Base-by-base conservation (phyloP, 2,113 vertebrate species). In the Cebus imitator region DNA sequence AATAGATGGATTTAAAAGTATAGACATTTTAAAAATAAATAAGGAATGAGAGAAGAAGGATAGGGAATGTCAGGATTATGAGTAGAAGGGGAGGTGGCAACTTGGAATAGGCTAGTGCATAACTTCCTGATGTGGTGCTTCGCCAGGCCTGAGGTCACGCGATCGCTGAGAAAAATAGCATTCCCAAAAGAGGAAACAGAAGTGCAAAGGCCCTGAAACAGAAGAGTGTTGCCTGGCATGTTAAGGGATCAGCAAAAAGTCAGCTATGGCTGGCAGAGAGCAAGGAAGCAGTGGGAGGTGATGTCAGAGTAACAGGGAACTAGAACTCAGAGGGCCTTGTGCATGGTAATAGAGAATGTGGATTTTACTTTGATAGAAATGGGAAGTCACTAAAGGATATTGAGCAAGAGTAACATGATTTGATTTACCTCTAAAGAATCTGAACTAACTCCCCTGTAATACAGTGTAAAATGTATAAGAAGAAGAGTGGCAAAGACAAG, bases 1-100 rank as follows among this genome's bases (percentile, higher is more conserved):
- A 95, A 21, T 17, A 66, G 5, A 80, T 70, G 43, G 37, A 37
- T 75, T 97, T 55, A 11, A 91, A 87, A 66, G 91, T 84, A 97
- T 58, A 64, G 37, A 55, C 18, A 87, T 35, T 52, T 52, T 70
- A 82, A 61, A 66, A 86, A 61, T 72, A 78, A 4, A 72, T 45
- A 87, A 80, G 48, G 30, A 20, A 52, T 94, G 20, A 75, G 12
- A 52, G 35, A 95, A 85, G 27, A 88, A 35, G 18, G 9, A 30
- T 12, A 52, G 14, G 13, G 4, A 43, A 21, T 61, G 18, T 35
- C 21, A 21, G n/a, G 20, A n/a, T 4, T 83, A 2, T 14, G 37
- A 25, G 43, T 8, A 58, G 14, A 35, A 85, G 6, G 5, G 30
- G 83, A 83, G 10, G 35, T 66, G 75, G 6, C 18, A 37, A 66